Evolutionary conservation across 2,797 vertebrate species (phyloP).

Genomic region (Oreortyx pictus): DNA sequence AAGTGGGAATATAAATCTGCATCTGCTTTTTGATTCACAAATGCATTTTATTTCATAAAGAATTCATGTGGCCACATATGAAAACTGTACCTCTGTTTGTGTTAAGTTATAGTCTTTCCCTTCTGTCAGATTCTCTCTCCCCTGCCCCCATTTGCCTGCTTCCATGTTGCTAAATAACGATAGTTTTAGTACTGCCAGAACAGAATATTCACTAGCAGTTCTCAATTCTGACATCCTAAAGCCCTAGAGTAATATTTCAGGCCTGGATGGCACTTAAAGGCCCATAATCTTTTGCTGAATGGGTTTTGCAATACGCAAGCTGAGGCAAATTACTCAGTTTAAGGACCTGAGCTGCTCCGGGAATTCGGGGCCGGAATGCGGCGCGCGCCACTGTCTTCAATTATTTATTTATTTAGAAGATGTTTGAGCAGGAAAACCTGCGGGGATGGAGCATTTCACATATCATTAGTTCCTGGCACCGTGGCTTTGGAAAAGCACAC

Average conservation of each 20-base stretch:
- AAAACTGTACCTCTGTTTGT: constrained; percentile 65
- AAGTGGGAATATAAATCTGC: constrained; percentile 74
- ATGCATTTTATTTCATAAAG: constrained; percentile 75
- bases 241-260: constrained; percentile 88
- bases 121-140: constrained; percentile 27
- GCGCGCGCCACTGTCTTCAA: constrained; percentile 77
- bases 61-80: constrained; percentile 60
- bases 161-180: constrained; percentile 43
- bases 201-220: constrained; percentile 72
- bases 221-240: constrained; percentile 76
- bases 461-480: constrained; percentile 53
- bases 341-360: constrained; percentile 89
- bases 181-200: constrained; percentile 69
- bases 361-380: constrained; percentile 80
- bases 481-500: fast-evolving
- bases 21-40: constrained; percentile 74
- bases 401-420: constrained; percentile 94
- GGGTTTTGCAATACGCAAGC: constrained; percentile 82
- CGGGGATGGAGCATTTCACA: constrained; percentile 76
- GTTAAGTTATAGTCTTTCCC: constrained; percentile 48
- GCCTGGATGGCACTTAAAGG: constrained; percentile 88
- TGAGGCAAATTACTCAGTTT: constrained; percentile 88
- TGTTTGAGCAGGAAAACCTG: constrained; percentile 86
- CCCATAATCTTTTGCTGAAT: constrained; percentile 88
- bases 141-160: constrained; percentile 28